Conservation (phyloP, 2,797 vertebrate species). For the Thalassophryne amazonica region DNA sequence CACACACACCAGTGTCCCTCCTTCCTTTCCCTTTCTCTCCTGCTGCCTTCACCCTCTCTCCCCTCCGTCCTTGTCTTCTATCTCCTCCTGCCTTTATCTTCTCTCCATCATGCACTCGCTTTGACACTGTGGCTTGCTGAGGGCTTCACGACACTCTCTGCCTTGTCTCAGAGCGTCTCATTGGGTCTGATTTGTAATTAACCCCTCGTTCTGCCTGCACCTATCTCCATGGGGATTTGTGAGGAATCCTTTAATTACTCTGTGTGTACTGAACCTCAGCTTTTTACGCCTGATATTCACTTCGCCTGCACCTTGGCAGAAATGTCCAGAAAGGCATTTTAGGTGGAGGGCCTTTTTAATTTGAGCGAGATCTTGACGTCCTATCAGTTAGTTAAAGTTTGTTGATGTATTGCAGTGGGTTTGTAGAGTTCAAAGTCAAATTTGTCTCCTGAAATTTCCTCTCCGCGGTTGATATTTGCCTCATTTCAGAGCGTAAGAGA, state of each 20-base stretch:
- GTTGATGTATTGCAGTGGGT: neutral
- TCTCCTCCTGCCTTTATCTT: neutral
- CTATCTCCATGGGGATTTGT: slow-evolving; percentile 20
- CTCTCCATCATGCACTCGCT: neutral
- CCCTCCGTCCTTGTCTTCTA: neutral
- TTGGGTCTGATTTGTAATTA: slow-evolving; percentile 28
- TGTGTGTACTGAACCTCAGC: slow-evolving; percentile 3
- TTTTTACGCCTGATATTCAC: slow-evolving; percentile 5
- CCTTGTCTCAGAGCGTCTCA: neutral
- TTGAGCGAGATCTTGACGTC: neutral
- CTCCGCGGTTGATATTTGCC: neutral
- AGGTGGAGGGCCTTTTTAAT: neutral
- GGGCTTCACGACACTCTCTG: neutral
- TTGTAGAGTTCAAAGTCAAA: neutral
- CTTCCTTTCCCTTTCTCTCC: too few relatives aligned
- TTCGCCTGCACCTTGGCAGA: neutral
- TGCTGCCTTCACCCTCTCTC: neutral
- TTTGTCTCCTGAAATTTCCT: neutral
- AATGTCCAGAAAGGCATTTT: neutral
- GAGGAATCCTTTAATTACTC: slow-evolving; percentile 43
- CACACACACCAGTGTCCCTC: neutral
- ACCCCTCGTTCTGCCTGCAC: slow-evolving; percentile 21
- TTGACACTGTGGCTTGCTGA: neutral
- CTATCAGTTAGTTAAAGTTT: neutral
- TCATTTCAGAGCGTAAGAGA: neutral